A percentile compares a stretch with the other conserved stretches of the same genome.
Conservation (phyloP, 2,113 vertebrate genomes). For the Bufo gargarizans region DNA sequence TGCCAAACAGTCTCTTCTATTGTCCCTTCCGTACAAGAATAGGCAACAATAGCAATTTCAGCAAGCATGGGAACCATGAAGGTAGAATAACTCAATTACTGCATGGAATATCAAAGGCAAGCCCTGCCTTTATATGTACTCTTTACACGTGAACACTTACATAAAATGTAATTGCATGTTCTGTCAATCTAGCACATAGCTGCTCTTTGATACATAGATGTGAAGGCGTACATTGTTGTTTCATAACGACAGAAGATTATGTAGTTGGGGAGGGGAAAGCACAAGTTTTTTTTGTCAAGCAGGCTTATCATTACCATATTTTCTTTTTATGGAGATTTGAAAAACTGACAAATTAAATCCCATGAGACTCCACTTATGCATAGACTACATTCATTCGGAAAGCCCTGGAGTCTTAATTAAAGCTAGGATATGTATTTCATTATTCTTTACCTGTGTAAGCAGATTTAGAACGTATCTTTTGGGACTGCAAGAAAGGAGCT, state of each 20-base stretch:
- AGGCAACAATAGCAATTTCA: neutral
- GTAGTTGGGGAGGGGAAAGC: conserved; percentile 35
- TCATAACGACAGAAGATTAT: conserved; percentile 56
- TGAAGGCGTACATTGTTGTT: conserved; percentile 60
- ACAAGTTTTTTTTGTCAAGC: conserved; percentile 34
- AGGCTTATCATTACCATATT: conserved; percentile 53
- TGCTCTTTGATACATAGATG: conserved; percentile 52
- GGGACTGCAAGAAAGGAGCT: conserved; percentile 61
- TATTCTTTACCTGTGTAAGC: conserved; percentile 70
- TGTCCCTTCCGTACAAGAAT: neutral
- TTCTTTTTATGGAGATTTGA: conserved; percentile 72
- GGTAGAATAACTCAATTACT: conserved; percentile 11
- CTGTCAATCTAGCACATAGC: conserved; percentile 38
- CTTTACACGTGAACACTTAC: conserved; percentile 17
- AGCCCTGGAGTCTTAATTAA: conserved; percentile 74
- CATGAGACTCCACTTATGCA: conserved; percentile 60
- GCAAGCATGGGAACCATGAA: neutral
- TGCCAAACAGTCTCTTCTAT: neutral
- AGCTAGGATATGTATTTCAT: conserved; percentile 70
- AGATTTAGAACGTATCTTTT: conserved; percentile 67
- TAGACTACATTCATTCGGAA: conserved; percentile 50
- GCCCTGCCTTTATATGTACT: neutral
- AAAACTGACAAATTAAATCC: conserved; percentile 72
- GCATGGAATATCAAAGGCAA: neutral
- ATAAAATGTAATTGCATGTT: conserved; percentile 45